phyloP scores from a whole-genome alignment of 2,888 invertebrate species.

The Isotomurus palustris region DNA sequence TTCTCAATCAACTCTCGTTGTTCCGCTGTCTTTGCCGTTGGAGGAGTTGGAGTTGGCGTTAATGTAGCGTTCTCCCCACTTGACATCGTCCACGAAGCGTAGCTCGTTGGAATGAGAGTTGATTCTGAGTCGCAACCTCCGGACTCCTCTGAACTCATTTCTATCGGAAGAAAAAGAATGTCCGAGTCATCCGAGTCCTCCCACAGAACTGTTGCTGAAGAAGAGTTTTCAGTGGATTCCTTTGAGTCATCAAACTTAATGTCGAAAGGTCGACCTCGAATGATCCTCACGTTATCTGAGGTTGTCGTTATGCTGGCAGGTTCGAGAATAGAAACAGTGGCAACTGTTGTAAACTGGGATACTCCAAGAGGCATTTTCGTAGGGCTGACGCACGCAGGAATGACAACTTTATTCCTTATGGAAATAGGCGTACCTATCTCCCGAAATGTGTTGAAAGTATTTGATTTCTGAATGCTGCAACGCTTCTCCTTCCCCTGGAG shows the following conservation, averaged over 20 bases:
- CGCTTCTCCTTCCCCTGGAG: conserved; percentile 7
- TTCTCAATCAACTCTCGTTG: conserved; percentile 42
- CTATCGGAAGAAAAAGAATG: conserved; percentile 43
- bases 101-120: conserved; percentile 33
- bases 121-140: conserved; percentile 34
- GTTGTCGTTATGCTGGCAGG: conserved; percentile 19
- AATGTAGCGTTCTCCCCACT: background rate
- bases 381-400: background rate
- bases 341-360: background rate
- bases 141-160: conserved; percentile 33
- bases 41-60: background rate
- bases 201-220: conserved; percentile 38
- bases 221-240: conserved; percentile 28
- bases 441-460: conserved; percentile 39
- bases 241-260: conserved; percentile 22
- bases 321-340: background rate
- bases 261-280: conserved; percentile 36
- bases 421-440: conserved; percentile 11
- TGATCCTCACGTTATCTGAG: conserved; percentile 36
- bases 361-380: background rate
- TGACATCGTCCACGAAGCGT: conserved; percentile 18
- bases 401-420: background rate
- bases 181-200: conserved; percentile 46
- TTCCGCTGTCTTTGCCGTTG: conserved; percentile 27
- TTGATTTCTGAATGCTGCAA: conserved; percentile 40